Evolutionary conservation across 2,888 invertebrate genomes (phyloP).

Genomic region (Lochmaea crataegi): DNA sequence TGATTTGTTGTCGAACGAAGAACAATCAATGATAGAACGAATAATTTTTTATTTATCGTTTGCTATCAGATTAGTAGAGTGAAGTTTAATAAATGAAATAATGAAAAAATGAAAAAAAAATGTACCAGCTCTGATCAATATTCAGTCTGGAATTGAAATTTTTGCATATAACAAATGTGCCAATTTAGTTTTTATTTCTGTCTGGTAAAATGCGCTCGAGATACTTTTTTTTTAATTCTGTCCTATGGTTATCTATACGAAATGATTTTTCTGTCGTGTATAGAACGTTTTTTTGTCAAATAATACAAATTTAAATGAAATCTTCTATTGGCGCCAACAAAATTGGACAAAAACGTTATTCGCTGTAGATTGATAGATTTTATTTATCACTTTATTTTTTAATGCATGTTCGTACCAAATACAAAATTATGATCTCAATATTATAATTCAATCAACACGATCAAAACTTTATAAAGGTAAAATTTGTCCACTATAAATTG

Average conservation of each 20-base stretch:
- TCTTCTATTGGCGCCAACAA: constrained; percentile 16
- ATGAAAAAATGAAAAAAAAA: constrained; percentile 38
- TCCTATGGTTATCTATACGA: constrained; percentile 33
- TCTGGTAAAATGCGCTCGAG: constrained; percentile 36
- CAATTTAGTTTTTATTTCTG: constrained; percentile 46
- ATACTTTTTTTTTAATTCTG: constrained; percentile 21
- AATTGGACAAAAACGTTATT: constrained; percentile 4
- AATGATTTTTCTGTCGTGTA: constrained; percentile 33
- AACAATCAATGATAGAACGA: constrained; percentile 51
- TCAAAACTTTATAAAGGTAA: too few relatives aligned
- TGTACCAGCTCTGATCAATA: constrained; percentile 40
- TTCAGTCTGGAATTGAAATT: constrained; percentile 47
- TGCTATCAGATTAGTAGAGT: constrained; percentile 46
- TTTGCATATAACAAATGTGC: constrained; percentile 47
- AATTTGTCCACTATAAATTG: too few relatives aligned
- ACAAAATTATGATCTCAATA: too few relatives aligned
- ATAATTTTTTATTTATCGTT: constrained; percentile 49
- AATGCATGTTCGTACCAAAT: neutral
- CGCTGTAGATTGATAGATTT: neutral
- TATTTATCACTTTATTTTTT: neutral
- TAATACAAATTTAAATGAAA: constrained; percentile 25
- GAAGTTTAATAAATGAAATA: constrained; percentile 46
- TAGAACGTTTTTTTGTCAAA: constrained; percentile 28
- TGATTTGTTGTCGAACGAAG: constrained; percentile 53
- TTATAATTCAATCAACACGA: too few relatives aligned